Evolutionary conservation across 2,888 invertebrate species (phyloP), one percentile per base, ranked within the genome.

Genomic region (Megalurothrips usitatus): DNA sequence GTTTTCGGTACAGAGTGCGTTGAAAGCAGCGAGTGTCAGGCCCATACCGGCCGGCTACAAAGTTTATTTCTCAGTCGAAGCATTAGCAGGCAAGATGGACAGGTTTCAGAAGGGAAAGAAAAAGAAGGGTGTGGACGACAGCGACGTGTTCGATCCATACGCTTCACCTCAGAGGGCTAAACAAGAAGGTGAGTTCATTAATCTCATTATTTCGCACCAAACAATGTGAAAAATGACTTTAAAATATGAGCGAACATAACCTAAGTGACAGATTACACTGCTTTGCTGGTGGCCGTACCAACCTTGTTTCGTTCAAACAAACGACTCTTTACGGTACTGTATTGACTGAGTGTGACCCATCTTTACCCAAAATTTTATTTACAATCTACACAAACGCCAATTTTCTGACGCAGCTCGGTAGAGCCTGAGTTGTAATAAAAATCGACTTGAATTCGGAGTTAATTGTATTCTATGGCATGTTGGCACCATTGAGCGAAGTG

Each of bases 141-240:
- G 80, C 14, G 83, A 81, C 3, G 49, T 81, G 34, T 81, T 81
- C 75, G 82, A 82, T 34, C 52, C 80, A 19, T 82, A 75, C 26
- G 26, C 79, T 43, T 68, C 81, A 23, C 82, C 81, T 48, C 82
- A 82, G 75, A 81, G 82, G 10, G 78, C 28, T 8, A 83, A 83
- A 79, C 83, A 82, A 34, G 83, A 83, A 82, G 83, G 83, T 82
- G 79, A 78, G 81, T 63, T 23, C 34, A 43, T 43, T 2, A 58
- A 58, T 58, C 14, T 58, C 58, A 17, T 58, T 14, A 17, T 58
- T 14, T 58, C n/a, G 58, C 58, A 58, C n/a, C 17, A 58, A 58
- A 58, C 17, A 19, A 58, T 43, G 10, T 17, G 58, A 58, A 19
- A 58, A 52, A 52, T 12, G 1, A 58, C 17, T 58, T 17, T n/a